Evolutionary conservation across 2,113 vertebrate species (phyloP), one percentile per base, ranked within the genome.

Genomic region (Chauna torquata): DNA sequence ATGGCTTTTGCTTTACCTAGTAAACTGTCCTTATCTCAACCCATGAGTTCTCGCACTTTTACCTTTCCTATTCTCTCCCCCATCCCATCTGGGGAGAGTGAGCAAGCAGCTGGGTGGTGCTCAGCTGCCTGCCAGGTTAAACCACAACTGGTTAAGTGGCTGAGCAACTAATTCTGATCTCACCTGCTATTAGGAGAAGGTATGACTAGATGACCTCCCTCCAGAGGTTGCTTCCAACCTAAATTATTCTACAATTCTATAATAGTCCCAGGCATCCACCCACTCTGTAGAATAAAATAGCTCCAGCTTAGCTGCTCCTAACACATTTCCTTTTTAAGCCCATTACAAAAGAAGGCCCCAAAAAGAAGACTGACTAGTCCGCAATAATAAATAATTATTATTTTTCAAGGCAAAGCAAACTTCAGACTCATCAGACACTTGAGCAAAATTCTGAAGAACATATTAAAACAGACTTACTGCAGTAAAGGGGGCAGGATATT

Each of bases 401-500:
- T 64, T 70, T 20, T 80, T 70, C 47, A 75, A 68, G 24, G n/a
- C 19, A 94, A 88, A 1, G 0, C 5, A 32, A 70, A 64, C 71
- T 79, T 71, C 24, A 89, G 50, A 25, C 24, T 72, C 69, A 75
- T 3, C 16, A 89, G n/a, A 52, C 12, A 76, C 34, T 38, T 16
- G 14, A 65, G 45, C 10, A 75, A 57, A 88, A 62, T 64, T 57
- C 16, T 82, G 38, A 20, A 74, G 83, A 88, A 65, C 8, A 36
- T 20, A 58, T 40, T 82, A 81, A 88, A 92, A 74, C 30, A 77
- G 80, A 99, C 99, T 99, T 98, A 99, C 99, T 99, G 99, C 96
- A 99, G 96, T 88, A 99, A 98, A 86, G 99, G 99, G 16, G 99
- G 99, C 86, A 99, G 98, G 90, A 99, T 99, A 96, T 99, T 99